Evolutionary conservation across 2,888 invertebrate genomes (phyloP).

Genomic region (Vannuccia rotundouncinata): DNA sequence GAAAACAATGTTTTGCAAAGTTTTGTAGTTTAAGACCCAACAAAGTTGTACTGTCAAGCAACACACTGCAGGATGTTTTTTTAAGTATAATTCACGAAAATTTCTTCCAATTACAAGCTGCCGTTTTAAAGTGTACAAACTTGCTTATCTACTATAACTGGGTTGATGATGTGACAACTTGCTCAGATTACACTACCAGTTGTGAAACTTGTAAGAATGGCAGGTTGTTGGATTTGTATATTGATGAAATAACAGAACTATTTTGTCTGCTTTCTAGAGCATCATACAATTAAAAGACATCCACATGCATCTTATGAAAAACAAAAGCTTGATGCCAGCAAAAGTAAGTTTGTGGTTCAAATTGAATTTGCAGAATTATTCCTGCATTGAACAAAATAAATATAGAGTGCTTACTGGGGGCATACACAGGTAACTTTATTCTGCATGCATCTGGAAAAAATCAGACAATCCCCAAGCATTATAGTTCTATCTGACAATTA

Average conservation of each 20-base stretch:
- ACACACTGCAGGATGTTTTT: constrained; percentile 11
- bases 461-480: neutral
- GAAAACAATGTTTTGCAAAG: neutral
- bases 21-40: neutral
- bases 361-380: constrained; percentile 12
- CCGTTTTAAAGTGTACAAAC: neutral
- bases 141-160: neutral
- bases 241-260: constrained; percentile 7
- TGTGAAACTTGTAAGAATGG: constrained; percentile 11
- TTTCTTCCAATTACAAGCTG: neutral
- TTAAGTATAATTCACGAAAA: constrained; percentile 11
- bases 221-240: neutral
- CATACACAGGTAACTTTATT: constrained; percentile 24
- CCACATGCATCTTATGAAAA: constrained; percentile 1
- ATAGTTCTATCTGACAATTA: neutral
- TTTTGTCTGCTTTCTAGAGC: constrained; percentile 12
- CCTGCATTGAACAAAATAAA: constrained; percentile 1
- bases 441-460: neutral
- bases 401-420: constrained; percentile 4
- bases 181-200: constrained; percentile 9
- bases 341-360: constrained; percentile 3
- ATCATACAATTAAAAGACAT: constrained; percentile 11
- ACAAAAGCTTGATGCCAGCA: neutral
- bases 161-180: constrained; percentile 20
- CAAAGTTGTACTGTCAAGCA: neutral